Conservation (phyloP, 2,888 invertebrate species). For the Rhingia campestris region DNA sequence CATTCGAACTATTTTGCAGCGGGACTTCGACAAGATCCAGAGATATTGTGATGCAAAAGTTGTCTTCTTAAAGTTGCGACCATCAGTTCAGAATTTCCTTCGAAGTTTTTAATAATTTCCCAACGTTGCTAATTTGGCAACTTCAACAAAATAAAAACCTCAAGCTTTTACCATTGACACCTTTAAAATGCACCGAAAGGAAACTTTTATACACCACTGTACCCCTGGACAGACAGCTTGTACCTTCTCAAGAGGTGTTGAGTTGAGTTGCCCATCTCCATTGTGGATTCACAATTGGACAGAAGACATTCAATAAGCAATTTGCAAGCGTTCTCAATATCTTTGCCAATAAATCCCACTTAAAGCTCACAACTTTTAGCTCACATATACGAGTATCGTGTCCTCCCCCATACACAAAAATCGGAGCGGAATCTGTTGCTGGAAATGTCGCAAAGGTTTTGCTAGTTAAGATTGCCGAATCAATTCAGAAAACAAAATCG, state of each 20-base stretch:
- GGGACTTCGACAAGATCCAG: no score
- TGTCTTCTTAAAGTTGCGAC: no score
- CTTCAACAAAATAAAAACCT: background rate
- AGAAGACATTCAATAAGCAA: slow-evolving; percentile 65
- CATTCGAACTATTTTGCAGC: no score
- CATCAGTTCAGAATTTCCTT: no score
- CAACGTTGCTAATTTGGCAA: no score
- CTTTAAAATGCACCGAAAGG: no score
- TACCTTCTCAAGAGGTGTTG: background rate
- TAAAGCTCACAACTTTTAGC: slow-evolving; percentile 7
- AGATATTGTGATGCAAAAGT: no score
- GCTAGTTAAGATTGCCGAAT: slow-evolving; percentile 55
- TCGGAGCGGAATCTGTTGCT: slow-evolving; percentile 56
- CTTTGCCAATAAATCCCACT: slow-evolving; percentile 52
- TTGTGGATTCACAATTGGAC: slow-evolving; percentile 52
- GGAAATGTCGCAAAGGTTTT: slow-evolving; percentile 29
- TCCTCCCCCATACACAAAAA: slow-evolving; percentile 5
- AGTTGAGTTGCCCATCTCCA: slow-evolving; percentile 27
- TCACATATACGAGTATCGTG: background rate
- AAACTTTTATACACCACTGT: slow-evolving; percentile 2
- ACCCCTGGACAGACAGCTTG: background rate
- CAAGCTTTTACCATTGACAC: no score
- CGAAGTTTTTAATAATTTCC: no score
- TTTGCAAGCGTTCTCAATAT: slow-evolving; percentile 36
- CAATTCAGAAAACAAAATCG: slow-evolving; percentile 48